Percentiles rank a stretch among this genome's conserved stretches.
Evolutionary conservation across 92 coral and sea anemone species (phyloP).

Genomic region (Umimayanthus kanabou): DNA sequence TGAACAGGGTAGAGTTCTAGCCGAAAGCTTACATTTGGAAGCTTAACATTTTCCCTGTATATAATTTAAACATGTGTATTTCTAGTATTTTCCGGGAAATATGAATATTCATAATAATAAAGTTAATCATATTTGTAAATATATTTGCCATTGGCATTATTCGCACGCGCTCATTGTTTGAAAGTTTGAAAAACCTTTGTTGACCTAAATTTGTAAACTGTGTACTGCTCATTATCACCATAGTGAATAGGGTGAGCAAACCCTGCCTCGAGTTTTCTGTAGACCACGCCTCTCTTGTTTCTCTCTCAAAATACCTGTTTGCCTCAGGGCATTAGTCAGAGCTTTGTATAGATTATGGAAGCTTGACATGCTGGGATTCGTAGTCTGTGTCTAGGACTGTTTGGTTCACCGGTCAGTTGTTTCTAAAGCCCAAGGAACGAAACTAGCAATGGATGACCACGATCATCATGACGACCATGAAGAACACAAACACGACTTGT

Average conservation of each 20-base stretch:
- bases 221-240: not conserved
- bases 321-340: not conserved
- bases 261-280: not conserved
- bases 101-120: no score
- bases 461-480: not conserved
- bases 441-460: not conserved
- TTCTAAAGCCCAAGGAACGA: not conserved
- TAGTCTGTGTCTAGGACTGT: not conserved
- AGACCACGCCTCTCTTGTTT: not conserved
- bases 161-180: no score
- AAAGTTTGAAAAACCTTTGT: no score
- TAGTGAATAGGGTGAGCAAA: not conserved
- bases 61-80: no score
- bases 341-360: not conserved
- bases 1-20: no score
- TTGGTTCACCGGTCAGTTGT: not conserved
- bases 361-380: not conserved
- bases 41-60: no score
- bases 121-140: no score
- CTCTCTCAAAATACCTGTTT: not conserved
- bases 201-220: not conserved
- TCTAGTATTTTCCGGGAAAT: no score
- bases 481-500: conserved; percentile 12
- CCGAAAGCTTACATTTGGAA: no score
- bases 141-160: no score